These are phyloP conservation scores for Agriotes lineatus DNA, from an alignment of 2,888 invertebrate species.

Conservation along the genomic window DNA sequence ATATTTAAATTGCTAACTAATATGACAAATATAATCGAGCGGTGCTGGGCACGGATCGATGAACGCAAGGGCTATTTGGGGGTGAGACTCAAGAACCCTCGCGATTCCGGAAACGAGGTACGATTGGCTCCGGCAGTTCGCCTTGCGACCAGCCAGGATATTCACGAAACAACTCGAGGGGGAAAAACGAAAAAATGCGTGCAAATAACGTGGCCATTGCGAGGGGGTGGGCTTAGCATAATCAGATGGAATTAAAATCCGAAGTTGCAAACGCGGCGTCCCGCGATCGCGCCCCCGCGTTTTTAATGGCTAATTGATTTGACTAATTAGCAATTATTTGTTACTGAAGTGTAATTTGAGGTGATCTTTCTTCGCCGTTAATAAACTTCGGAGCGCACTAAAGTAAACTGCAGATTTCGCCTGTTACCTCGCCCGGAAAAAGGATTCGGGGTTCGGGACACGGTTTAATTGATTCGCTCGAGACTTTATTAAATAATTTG, in stretches of 20 bases:
- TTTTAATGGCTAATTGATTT: conserved; percentile 20
- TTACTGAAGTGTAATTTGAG: not conserved
- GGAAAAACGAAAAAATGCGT: conserved; percentile 52
- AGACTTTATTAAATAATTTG: too few species aligned
- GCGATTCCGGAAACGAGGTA: conserved; percentile 48
- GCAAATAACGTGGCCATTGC: conserved; percentile 51
- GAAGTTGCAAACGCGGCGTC: conserved; percentile 4
- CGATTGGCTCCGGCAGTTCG: conserved; percentile 52
- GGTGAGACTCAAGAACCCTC: conserved; percentile 47
- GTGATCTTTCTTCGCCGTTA: too few species aligned
- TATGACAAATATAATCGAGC: conserved; percentile 54
- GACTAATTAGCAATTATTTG: conserved; percentile 9
- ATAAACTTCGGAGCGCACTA: too few species aligned
- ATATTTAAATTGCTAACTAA: conserved; percentile 54
- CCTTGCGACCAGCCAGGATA: conserved; percentile 49
- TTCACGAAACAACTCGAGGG: conserved; percentile 50
- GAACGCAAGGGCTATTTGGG: conserved; percentile 44
- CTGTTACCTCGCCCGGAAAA: too few species aligned
- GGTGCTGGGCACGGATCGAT: conserved; percentile 52
- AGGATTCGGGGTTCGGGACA: too few species aligned
- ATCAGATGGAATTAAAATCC: conserved; percentile 47
- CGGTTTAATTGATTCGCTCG: too few species aligned
- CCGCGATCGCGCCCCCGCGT: not conserved
- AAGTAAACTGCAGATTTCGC: too few species aligned
- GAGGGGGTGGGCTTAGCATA: conserved; percentile 53